Evolutionary conservation across 2,113 vertebrate genomes (phyloP).

Genomic region (Chaenocephalus aceratus): DNA sequence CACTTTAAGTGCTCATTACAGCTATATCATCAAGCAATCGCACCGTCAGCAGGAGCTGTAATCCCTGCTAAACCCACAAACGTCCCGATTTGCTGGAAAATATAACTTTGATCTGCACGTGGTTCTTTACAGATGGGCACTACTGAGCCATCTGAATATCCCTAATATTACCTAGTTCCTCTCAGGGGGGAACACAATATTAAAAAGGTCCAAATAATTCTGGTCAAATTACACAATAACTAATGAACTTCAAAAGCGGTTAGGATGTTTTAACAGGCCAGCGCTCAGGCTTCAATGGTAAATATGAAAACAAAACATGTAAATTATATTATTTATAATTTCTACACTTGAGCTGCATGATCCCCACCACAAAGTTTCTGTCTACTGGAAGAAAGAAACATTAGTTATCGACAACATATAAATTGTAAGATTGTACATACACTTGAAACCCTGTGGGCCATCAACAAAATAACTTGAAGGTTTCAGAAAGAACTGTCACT

Average conservation of each 20-base stretch:
- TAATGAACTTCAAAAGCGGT: slow-evolving; percentile 79
- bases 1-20: slow-evolving; percentile 70
- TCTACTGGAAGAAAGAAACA: slow-evolving; percentile 53
- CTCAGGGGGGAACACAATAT: slow-evolving; percentile 63
- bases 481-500: slow-evolving; percentile 39
- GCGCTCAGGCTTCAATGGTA: slow-evolving; percentile 72
- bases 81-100: slow-evolving; percentile 78
- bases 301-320: slow-evolving; percentile 83
- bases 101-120: slow-evolving; percentile 71
- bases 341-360: slow-evolving; percentile 68
- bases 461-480: slow-evolving; percentile 42
- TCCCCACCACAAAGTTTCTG: slow-evolving; percentile 60
- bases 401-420: slow-evolving; percentile 48
- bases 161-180: slow-evolving; percentile 77
- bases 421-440: slow-evolving; percentile 65
- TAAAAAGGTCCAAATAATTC: slow-evolving; percentile 73
- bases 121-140: slow-evolving; percentile 72
- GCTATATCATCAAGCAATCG: slow-evolving; percentile 77
- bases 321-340: slow-evolving; percentile 82
- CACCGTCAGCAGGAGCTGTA: slow-evolving; percentile 78
- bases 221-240: slow-evolving; percentile 72
- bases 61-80: slow-evolving; percentile 73
- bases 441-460: slow-evolving; percentile 34
- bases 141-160: slow-evolving; percentile 73
- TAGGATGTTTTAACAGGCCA: slow-evolving; percentile 79